phyloP scores from a whole-genome alignment of 2,888 invertebrate species.

The Chloromyia formosa region DNA sequence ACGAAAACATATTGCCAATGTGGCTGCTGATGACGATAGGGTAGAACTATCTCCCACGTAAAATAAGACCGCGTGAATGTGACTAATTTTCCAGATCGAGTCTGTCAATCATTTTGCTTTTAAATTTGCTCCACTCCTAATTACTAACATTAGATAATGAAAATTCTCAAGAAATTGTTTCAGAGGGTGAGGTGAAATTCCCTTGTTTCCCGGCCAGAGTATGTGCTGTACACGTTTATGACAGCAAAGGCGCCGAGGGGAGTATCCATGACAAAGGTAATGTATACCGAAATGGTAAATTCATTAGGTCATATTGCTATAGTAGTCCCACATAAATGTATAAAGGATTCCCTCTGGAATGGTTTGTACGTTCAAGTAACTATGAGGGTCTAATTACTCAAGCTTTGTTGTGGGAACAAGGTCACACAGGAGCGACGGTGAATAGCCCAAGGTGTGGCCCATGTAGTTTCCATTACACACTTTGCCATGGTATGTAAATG shows the following conservation, averaged over 20 bases:
- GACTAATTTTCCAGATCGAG: neutral
- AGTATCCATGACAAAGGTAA: neutral
- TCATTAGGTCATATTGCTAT: constrained; percentile 15
- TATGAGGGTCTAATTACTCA: constrained; percentile 3
- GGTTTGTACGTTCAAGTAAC: neutral
- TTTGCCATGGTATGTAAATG: constrained; percentile 6
- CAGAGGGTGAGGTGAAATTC: neutral
- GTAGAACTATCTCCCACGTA: neutral
- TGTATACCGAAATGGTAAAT: neutral
- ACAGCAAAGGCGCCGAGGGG: neutral
- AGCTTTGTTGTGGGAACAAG: neutral
- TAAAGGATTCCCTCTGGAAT: neutral
- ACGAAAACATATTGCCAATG: no score
- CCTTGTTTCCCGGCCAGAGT: neutral
- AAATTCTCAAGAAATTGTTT: constrained; percentile 2
- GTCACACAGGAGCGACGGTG: neutral
- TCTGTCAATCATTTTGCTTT: constrained; percentile 5
- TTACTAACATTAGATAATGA: constrained; percentile 8
- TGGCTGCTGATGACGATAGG: no score
- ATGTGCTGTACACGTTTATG: neutral
- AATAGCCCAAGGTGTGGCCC: neutral
- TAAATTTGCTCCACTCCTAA: neutral
- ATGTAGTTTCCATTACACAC: constrained; percentile 14
- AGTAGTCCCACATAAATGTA: neutral
- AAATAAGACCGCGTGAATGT: neutral